Evolutionary conservation across 2,797 vertebrate genomes (phyloP).

Genomic region (Iguana delicatissima): DNA sequence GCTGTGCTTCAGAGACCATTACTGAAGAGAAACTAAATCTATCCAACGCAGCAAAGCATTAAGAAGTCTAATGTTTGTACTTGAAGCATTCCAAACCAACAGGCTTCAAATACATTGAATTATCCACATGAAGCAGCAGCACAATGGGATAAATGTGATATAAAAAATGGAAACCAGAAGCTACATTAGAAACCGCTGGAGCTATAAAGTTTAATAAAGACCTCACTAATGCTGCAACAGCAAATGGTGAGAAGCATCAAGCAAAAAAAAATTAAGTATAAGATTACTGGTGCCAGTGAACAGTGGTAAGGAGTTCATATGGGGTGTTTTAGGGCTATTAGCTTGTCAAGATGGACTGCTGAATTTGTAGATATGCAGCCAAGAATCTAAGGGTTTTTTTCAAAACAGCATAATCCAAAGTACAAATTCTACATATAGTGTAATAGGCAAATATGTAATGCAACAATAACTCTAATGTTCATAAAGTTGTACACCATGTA

Average conservation of each 20-base stretch:
- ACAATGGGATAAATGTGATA: neutral
- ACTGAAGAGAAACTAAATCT: neutral
- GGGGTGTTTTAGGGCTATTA: neutral
- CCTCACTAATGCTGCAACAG: neutral
- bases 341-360: neutral
- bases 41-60: neutral
- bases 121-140: conserved; percentile 6
- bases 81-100: neutral
- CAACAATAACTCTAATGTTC: neutral
- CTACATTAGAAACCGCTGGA: neutral
- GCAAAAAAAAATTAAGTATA: neutral
- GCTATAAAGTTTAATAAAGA: neutral
- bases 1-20: neutral
- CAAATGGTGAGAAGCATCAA: neutral
- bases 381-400: neutral
- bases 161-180: conserved; percentile 16
- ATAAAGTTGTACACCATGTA: neutral
- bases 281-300: neutral
- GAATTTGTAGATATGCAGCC: neutral
- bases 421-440: neutral
- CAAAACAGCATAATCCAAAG: neutral
- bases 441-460: neutral
- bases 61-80: neutral
- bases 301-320: neutral
- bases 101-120: conserved; percentile 7